Evolutionary conservation across 2,797 vertebrate genomes (phyloP), one percentile per base, ranked within the genome.

Genomic region (Acrossocheilus wenchowensis): DNA sequence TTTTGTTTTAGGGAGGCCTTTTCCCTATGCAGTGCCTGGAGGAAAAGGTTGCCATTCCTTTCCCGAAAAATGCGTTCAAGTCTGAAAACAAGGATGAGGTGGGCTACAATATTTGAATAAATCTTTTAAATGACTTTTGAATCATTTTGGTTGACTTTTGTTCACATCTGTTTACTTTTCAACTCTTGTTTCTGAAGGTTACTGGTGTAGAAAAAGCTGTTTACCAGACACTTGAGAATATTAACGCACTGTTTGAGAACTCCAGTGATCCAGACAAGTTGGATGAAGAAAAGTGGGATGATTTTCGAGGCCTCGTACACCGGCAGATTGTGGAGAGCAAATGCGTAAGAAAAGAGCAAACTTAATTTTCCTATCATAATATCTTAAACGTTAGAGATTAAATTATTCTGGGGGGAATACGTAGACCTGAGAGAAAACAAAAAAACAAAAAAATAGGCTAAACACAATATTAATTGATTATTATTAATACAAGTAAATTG

Each of bases 11-110:
- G 91, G 85, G 88, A 12, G 88, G 60, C 0, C 75, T 68, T 26
- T 90, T 90, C 68, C 91, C 91, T 60, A 17, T 78, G 41, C 50
- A 69, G n/a, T 91, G 91, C 62, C 66, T 91, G 34, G 36, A 86
- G 5, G 81, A 88, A 19, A 48, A 23, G 19, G 78, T 86, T 81
- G 14, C 14, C 30, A 69, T 90, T 26, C 5, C 73, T 10, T 90
- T 91, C 68, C 91, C 91, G 3, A 60, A 75, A 60, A 14, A 36
- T 30, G 91, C 71, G 17, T 90, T 90, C 45, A 12, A 81, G 34
- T 79, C 72, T 14, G 82, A 21, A 60, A 74, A 26, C 3, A 69
- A 15, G 1, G 39, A 87, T 34, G 84, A 90, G 89, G 90, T 91
- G 8, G 6, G 39, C 39, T 41, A 60, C 82, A 81, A 57, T 15